Evolutionary conservation across 2,797 vertebrate genomes (phyloP).

Genomic region (Catamblyrhynchus diadema): DNA sequence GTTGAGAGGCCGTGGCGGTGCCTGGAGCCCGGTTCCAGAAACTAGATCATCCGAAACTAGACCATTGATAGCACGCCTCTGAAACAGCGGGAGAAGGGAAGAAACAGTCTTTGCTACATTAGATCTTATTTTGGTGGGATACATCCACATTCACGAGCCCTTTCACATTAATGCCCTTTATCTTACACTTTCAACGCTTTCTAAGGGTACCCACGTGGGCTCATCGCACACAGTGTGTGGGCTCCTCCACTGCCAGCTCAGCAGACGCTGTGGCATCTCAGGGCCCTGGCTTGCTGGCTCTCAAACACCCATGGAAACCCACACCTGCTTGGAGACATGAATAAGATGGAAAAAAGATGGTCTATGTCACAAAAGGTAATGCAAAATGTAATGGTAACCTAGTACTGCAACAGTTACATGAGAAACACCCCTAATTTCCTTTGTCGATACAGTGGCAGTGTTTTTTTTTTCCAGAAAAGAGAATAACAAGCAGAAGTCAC

Average conservation of each 20-base stretch:
- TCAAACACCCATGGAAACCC: neutral
- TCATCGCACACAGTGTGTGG: neutral
- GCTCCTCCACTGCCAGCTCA: neutral
- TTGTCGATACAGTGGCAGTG: neutral
- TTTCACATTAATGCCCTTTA: neutral
- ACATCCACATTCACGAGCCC: neutral
- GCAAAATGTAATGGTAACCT: neutral
- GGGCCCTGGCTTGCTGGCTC: neutral
- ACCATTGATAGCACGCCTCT: rapidly evolving
- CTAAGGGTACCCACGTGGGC: neutral
- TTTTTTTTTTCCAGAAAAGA: neutral
- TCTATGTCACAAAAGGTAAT: neutral
- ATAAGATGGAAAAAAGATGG: neutral
- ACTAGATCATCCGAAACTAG: neutral
- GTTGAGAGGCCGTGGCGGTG: no score
- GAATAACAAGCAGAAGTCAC: neutral
- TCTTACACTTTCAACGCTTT: neutral
- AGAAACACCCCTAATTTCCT: neutral
- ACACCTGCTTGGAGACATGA: neutral
- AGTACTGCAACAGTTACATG: neutral
- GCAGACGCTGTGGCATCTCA: neutral
- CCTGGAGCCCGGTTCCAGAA: neutral
- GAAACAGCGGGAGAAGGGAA: neutral
- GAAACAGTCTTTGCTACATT: neutral
- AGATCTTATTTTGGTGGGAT: neutral